Conservation (phyloP, 2,888 invertebrate species). For the Trissoscelio sp. region DNA sequence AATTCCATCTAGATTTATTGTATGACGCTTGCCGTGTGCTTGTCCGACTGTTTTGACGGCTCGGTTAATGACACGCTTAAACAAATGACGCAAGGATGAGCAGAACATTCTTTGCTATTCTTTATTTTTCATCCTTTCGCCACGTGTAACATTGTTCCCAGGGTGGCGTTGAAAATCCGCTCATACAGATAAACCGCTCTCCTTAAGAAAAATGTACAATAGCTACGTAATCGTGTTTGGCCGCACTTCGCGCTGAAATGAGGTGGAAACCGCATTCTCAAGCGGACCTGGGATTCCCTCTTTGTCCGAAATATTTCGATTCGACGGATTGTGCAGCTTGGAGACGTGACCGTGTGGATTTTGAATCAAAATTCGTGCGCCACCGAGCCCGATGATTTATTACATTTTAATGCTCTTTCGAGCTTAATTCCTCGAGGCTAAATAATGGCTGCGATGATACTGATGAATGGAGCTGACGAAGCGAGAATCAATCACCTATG, state of each 20-base stretch:
- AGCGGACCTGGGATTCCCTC: constrained; percentile 48
- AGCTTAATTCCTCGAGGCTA: constrained; percentile 65
- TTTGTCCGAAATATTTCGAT: constrained; percentile 71
- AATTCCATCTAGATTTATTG: constrained; percentile 35
- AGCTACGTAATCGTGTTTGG: constrained; percentile 77
- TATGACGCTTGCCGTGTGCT: constrained; percentile 22
- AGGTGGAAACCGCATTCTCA: constrained; percentile 81
- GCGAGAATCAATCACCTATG: constrained; percentile 54
- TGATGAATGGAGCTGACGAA: constrained; percentile 60
- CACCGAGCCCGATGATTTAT: constrained; percentile 64
- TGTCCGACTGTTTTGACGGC: constrained; percentile 49
- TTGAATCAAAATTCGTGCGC: constrained; percentile 67
- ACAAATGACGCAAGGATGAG: constrained; percentile 5
- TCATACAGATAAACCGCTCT: constrained; percentile 78
- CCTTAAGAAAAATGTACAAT: constrained; percentile 72
- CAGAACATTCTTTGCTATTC: background rate
- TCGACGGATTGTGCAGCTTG: constrained; percentile 59
- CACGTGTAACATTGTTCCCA: constrained; percentile 41
- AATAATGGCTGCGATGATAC: constrained; percentile 61
- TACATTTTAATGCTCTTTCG: constrained; percentile 66
- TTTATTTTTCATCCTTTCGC: background rate
- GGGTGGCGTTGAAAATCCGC: constrained; percentile 75
- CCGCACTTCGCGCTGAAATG: constrained; percentile 81
- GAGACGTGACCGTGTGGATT: constrained; percentile 74
- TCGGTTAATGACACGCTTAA: constrained; percentile 42